Evolutionary conservation across 1,140 invertebrate genomes (phyloP), one percentile per base, ranked within the genome.

Genomic region (Dendroctonus ponderosae): DNA sequence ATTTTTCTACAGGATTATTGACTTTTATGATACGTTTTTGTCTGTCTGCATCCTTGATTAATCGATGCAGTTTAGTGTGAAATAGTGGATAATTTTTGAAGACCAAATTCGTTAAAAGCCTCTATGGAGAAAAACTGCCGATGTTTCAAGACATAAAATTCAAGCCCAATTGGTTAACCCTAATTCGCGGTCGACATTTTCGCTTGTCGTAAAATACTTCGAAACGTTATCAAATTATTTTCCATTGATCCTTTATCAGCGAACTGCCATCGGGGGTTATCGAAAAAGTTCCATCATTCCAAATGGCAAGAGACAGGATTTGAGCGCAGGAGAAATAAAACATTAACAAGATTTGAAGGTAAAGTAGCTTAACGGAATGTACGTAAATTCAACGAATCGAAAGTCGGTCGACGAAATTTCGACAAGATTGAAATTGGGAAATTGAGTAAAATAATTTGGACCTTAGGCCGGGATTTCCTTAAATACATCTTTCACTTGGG

Each of bases 311-410:
- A 41, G 54, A 57, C 54, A 41, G 54, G 38, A 43, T 61, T 54
- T 52, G 11, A 48, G 39, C 9, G 38, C 46, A 15, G 44, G 40
- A 14, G 49, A n/a, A 38, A 38, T 41, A 62, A 66, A 41, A 62
- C 48, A 12, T 54, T 42, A 63, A 53, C 51, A 63, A 39, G 61
- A 61, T 61, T 61, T 48, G 14, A 61, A n/a, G 2, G 54, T 38
- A 12, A 57, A 57, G 54, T 57, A 12, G 54, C 54, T 57, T 12
- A 57, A 57, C 54, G 40, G n/a, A 7, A 57, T 57, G 39, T 57
- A 46, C 49, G n/a, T 9, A 61, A 48, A 26, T 6, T 61, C 12
- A n/a, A 61, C 5, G 48, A 46, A 15, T 7, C 41, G 44, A 50
- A 15, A 50, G 12, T 6, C 5, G 43, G 12, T 48, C 58, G 58